Evolutionary conservation across 2,797 vertebrate genomes (phyloP), one percentile per base, ranked within the genome.

Genomic region (Cirrhinus molitorella): DNA sequence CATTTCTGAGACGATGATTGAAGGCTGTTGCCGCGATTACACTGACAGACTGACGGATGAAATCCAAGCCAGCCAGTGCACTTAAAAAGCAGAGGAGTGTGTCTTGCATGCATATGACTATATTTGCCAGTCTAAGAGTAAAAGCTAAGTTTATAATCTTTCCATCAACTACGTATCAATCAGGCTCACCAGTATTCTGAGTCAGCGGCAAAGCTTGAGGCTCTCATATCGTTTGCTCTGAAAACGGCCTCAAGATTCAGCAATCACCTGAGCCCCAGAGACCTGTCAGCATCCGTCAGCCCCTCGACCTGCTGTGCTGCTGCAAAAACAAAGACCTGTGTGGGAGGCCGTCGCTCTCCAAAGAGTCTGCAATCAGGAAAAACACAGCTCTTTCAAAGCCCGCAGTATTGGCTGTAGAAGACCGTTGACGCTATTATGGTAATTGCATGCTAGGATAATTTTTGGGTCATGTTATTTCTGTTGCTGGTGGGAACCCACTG

Each of bases 231-330:
- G 43, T 76, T 85, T 21, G 55, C 83, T 80, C 9, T 72, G 63
- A 77, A 85, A 85, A 66, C 57, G 67, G 45, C 73, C 5, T 6
- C 61, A 49, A 73, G 49, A 37, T 65, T 81, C 51, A 51, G 72
- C 63, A 85, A 70, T 85, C 84, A 78, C 84, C 84, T 57, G 80
- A 82, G 63, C 80, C 75, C 57, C 49, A 45, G 84, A 53, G 84
- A 83, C 25, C 34, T 73, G 84, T 73, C 84, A 12, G 57, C 66
- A 34, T 82, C 80, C 79, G n/a, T 76, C 84, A 85, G 63, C 14
- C 71, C 14, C 71, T 51, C 40, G 53, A 85, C 84, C 84, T 78
- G 84, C 55, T 63, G 67, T 49, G 28, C 74, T 70, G 66, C 75
- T 79, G 57, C 14, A 3, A 10, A 83, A 85, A 85, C 84, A 85